Conservation (phyloP, 2,113 vertebrate genomes). For the Raja brachyura region DNA sequence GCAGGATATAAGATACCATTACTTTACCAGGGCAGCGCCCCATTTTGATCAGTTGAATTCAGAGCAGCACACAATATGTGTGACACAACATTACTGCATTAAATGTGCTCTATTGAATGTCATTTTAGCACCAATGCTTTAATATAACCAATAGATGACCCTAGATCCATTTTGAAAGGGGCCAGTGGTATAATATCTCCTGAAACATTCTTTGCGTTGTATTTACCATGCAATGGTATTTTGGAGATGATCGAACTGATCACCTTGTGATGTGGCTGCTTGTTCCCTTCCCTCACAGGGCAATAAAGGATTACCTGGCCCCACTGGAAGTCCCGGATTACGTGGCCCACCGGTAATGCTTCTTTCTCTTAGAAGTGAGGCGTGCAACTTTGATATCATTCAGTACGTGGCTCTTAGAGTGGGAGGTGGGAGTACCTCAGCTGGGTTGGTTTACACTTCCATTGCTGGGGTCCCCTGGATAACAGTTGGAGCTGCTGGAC, state of each 20-base stretch:
- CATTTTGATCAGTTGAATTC: background rate
- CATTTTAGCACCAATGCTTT: background rate
- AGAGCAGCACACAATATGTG: background rate
- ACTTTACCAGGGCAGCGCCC: background rate
- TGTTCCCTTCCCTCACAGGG: constrained; percentile 60
- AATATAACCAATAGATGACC: background rate
- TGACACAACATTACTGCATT: background rate
- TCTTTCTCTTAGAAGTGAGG: background rate
- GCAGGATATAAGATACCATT: background rate
- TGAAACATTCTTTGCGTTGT: background rate
- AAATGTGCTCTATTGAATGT: background rate
- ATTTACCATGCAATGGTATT: background rate
- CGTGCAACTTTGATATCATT: background rate
- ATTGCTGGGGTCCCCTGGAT: background rate
- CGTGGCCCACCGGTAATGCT: constrained; percentile 66
- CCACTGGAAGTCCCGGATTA: constrained; percentile 57
- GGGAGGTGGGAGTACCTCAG: background rate
- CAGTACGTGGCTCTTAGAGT: background rate
- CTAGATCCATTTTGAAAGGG: background rate
- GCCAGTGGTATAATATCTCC: background rate
- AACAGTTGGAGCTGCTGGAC: background rate
- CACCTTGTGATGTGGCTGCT: background rate
- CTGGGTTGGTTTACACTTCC: background rate
- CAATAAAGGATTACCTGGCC: constrained; percentile 63
- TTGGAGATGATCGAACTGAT: background rate